Conservation (phyloP, 2,888 invertebrate species). For the Ophion ellenae region DNA sequence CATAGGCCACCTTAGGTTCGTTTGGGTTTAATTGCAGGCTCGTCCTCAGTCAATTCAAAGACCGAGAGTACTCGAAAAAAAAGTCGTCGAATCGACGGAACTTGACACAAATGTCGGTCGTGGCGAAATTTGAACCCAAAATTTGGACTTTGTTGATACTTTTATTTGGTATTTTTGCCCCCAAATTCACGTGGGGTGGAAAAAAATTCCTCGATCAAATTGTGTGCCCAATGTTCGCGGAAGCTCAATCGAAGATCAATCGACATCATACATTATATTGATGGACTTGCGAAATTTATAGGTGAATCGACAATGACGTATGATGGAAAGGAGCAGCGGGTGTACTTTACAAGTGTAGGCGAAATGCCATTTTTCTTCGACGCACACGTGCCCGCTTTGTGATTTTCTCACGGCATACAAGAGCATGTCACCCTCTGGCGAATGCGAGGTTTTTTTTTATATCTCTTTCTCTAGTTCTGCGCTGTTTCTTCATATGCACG, state of each 20-base stretch:
- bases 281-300: neutral
- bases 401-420: slow-evolving; percentile 50
- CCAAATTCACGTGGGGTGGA: too few species aligned
- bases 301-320: slow-evolving; percentile 8
- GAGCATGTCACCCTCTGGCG: slow-evolving; percentile 16
- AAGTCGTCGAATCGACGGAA: too few species aligned
- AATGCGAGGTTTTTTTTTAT: slow-evolving; percentile 9
- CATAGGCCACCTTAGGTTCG: too few species aligned
- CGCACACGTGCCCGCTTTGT: neutral
- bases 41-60: too few species aligned
- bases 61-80: too few species aligned
- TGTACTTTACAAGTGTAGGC: slow-evolving; percentile 1
- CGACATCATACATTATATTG: neutral
- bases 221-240: neutral
- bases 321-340: slow-evolving; percentile 7
- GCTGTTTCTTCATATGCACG: neutral
- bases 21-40: too few species aligned
- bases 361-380: slow-evolving; percentile 24
- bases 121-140: neutral
- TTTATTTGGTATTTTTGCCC: too few species aligned
- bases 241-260: neutral
- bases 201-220: neutral
- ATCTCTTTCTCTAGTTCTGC: slow-evolving; percentile 4
- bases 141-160: neutral
- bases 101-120: too few species aligned